Evolutionary conservation across 2,888 invertebrate genomes (phyloP).

Genomic region (Orchesellides sinensis): DNA sequence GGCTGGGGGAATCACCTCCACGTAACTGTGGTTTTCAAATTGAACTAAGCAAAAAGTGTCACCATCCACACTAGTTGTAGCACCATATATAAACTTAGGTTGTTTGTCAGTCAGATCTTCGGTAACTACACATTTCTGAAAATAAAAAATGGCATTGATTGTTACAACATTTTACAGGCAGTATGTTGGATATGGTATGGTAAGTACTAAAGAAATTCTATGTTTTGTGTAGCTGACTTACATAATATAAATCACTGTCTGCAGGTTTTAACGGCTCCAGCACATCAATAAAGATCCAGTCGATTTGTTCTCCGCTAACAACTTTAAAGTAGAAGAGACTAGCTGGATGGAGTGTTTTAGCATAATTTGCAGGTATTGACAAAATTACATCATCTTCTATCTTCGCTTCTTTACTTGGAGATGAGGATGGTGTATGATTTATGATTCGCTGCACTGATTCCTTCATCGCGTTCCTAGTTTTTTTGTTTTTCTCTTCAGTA

Average conservation of each 20-base stretch:
- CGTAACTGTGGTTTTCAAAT: constrained; percentile 41
- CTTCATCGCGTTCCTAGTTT: background rate
- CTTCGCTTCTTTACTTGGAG: background rate
- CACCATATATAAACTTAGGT: constrained; percentile 38
- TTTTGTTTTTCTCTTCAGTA: background rate
- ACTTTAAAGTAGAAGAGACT: background rate
- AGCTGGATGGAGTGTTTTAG: too few relatives aligned
- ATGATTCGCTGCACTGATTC: too few relatives aligned
- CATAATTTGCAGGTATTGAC: too few relatives aligned
- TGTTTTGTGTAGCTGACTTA: constrained; percentile 7
- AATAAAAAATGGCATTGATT: background rate
- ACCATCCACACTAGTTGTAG: constrained; percentile 33
- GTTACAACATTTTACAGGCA: background rate
- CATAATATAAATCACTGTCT: constrained; percentile 2
- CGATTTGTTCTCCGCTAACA: background rate
- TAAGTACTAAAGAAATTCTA: too few relatives aligned
- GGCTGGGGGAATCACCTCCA: constrained; percentile 43
- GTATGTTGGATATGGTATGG: too few relatives aligned
- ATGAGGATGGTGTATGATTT: too few relatives aligned
- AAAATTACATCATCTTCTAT: too few relatives aligned
- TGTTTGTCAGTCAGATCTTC: constrained; percentile 52
- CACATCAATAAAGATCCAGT: constrained; percentile 2
- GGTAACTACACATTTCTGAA: constrained; percentile 48
- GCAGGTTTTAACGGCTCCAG: background rate
- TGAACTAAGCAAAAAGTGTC: constrained; percentile 45